These are phyloP conservation scores for Clivina fossor DNA, from an alignment of 2,888 invertebrate genomes.

Conservation along the genomic window DNA sequence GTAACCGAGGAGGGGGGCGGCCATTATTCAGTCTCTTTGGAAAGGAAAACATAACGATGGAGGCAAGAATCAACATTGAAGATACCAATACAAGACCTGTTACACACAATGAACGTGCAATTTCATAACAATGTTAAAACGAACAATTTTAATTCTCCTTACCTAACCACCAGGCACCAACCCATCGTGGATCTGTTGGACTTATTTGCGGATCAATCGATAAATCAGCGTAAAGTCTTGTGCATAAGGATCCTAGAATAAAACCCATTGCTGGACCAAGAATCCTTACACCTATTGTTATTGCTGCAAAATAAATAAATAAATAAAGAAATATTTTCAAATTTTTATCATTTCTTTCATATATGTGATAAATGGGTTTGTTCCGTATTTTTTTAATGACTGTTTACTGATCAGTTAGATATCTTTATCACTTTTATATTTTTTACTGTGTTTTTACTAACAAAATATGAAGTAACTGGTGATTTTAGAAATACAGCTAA, in stretches of 20 bases:
- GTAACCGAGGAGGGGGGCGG: constrained; percentile 51
- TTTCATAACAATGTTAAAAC: background rate
- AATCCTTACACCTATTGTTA: constrained; percentile 88
- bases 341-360: background rate
- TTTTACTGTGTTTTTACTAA: too few species aligned
- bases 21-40: constrained; percentile 70
- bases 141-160: constrained; percentile 47
- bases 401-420: too few species aligned
- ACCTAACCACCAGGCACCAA: constrained; percentile 98
- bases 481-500: too few species aligned
- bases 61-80: constrained; percentile 77
- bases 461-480: too few species aligned
- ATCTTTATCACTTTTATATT: too few species aligned
- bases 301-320: constrained; percentile 63
- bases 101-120: too few species aligned
- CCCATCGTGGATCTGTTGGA: constrained; percentile 84
- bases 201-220: constrained; percentile 72
- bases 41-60: constrained; percentile 88
- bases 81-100: constrained; percentile 86
- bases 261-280: constrained; percentile 90
- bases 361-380: too few species aligned
- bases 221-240: constrained; percentile 82
- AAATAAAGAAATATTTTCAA: background rate
- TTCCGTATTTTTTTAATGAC: too few species aligned
- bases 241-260: constrained; percentile 85